Evolutionary conservation across 2,888 invertebrate genomes (phyloP), one percentile per base, ranked within the genome.

Genomic region (Plagodis pulveraria): DNA sequence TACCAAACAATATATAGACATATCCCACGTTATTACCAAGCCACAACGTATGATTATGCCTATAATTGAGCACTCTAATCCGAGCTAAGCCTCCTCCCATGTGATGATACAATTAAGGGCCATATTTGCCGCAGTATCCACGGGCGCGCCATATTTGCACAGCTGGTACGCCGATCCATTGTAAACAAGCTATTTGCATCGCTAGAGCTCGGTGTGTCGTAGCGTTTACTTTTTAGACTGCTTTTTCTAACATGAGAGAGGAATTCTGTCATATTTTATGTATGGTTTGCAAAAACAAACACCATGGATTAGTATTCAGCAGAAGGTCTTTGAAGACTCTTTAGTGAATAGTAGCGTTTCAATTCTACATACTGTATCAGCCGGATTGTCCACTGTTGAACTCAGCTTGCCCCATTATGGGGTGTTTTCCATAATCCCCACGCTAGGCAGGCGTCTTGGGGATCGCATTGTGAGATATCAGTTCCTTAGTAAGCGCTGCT

Each of bases 161-260:
- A 79, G 79, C 80, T 80, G 81, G 66, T 65, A 71, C 73, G 74
- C 71, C 74, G 75, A 74, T 74, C 77, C 75, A 78, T 72, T 73
- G 78, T 76, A 77, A 80, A 81, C 79, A 81, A 58, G 64, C 69
- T 70, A 73, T 78, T 76, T 76, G 73, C 76, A 75, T 76, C 67
- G 66, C 53, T 32, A 22, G 45, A 38, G 64, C 64, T 67, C 55
- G 64, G 65, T 71, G 67, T 73, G 70, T 56, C 63, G 60, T 63
- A 69, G 69, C 65, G 70, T 77, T 76, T 70, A 67, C 67, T 58
- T 56, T 51, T 35, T 22, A 33, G 10, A 22, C 22, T 22, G 22
- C 22, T 22, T 22, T 22, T 22, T 22, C 22, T 22, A 22, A 22
- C 4, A 4, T 22, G 22, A 22, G 4, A 1, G 22, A 22, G 22